phyloP scores from a whole-genome alignment of 2,113 vertebrate genomes.

The Oryzias javanicus region DNA sequence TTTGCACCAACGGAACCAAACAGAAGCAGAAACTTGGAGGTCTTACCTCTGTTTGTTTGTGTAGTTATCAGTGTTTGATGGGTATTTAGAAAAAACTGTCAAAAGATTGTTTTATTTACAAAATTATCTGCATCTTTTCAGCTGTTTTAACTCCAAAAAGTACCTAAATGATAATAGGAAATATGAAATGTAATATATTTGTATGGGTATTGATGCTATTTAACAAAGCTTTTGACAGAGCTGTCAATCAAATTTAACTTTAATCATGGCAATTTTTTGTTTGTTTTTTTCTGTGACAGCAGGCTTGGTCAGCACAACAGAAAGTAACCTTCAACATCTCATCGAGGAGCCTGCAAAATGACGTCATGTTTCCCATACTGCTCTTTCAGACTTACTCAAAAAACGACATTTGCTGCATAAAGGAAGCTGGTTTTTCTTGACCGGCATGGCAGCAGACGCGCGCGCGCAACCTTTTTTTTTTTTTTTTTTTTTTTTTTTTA shows the following conservation, averaged over 20 bases:
- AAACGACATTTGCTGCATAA: conserved; percentile 19
- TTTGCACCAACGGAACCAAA: conserved; percentile 20
- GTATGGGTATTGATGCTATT: too few species aligned
- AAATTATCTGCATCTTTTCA: too few species aligned
- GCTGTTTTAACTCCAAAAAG: too few species aligned
- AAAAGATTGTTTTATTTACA: too few species aligned
- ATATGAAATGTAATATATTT: too few species aligned
- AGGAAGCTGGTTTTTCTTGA: background rate
- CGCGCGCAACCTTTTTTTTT: too few species aligned
- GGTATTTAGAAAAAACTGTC: background rate
- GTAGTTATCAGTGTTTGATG: background rate
- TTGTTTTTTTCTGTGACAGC: conserved; percentile 52
- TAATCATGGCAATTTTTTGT: conserved; percentile 59
- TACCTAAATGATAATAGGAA: too few species aligned
- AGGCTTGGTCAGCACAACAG: conserved; percentile 81
- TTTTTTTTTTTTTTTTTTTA: background rate
- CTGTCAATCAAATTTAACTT: conserved; percentile 63
- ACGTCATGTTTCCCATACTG: conserved; percentile 81
- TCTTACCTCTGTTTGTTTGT: conserved; percentile 4
- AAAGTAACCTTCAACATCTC: conserved; percentile 79
- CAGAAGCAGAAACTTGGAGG: conserved; percentile 13
- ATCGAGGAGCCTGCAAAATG: conserved; percentile 89
- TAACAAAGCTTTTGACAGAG: conserved; percentile 49
- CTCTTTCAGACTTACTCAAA: conserved; percentile 21
- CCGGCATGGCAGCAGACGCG: conserved; percentile 3